Evolutionary conservation across 2,888 invertebrate genomes (phyloP).

Genomic region (Aleiodes alternator): DNA sequence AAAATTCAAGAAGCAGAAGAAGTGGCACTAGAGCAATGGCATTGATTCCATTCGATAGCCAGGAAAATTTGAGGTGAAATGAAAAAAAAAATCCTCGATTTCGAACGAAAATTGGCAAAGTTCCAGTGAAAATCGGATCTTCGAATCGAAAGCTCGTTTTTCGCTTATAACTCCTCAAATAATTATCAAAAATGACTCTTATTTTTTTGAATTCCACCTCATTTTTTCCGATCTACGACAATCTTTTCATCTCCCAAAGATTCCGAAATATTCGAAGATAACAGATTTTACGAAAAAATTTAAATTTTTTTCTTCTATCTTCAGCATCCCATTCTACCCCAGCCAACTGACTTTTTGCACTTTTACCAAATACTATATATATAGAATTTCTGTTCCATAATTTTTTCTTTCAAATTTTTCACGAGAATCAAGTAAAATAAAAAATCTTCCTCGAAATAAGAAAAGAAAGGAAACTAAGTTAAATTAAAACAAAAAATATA

Average conservation of each 20-base stretch:
- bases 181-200: too few species aligned
- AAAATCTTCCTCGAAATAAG: slow-evolving; percentile 4
- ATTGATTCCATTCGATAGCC: slow-evolving; percentile 52
- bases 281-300: too few species aligned
- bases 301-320: too few species aligned
- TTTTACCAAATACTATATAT: slow-evolving; percentile 31
- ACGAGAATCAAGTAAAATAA: not conserved
- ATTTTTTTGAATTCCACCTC: too few species aligned
- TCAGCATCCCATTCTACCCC: too few species aligned
- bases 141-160: too few species aligned
- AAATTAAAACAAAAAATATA: not conserved
- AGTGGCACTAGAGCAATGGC: slow-evolving; percentile 12
- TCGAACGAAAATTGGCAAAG: not conserved
- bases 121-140: too few species aligned
- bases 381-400: slow-evolving; percentile 12
- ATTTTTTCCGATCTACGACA: too few species aligned
- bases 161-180: too few species aligned
- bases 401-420: slow-evolving; percentile 2
- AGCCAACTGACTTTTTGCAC: slow-evolving; percentile 12
- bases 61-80: not conserved
- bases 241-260: too few species aligned
- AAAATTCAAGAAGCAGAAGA: slow-evolving; percentile 16
- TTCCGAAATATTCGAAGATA: too few species aligned
- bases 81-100: not conserved
- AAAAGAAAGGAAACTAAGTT: not conserved